Evolutionary conservation across 2,888 invertebrate genomes (phyloP).

Genomic region (Trachelus troglodyta): DNA sequence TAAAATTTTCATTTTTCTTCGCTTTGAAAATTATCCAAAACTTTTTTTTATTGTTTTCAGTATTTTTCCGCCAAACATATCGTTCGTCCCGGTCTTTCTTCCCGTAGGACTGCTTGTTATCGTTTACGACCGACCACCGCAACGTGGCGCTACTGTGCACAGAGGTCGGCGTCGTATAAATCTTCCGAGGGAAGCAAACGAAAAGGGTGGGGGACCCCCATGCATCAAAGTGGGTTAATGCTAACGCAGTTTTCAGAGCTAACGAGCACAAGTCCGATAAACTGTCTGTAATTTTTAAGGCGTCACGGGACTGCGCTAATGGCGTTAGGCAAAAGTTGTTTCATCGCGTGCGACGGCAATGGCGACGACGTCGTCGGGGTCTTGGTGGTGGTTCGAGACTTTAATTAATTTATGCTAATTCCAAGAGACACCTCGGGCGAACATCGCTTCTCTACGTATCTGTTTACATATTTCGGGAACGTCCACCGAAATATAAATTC

Average conservation of each 20-base stretch:
- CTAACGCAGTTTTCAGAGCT: constrained; percentile 33
- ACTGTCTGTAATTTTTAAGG: constrained; percentile 14
- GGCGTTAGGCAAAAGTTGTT: constrained; percentile 8
- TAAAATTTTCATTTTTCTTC: too few species aligned
- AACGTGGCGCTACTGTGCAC: not conserved
- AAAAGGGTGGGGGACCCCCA: constrained; percentile 26
- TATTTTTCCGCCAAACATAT: rapidly evolving
- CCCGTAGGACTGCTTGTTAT: not conserved
- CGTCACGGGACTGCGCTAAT: constrained; percentile 1
- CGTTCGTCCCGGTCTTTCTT: not conserved
- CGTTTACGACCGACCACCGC: not conserved
- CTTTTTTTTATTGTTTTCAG: not conserved
- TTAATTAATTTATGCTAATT: constrained; percentile 6
- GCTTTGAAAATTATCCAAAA: too few species aligned
- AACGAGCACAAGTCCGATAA: constrained; percentile 36
- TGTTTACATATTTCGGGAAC: not conserved
- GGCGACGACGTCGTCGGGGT: not conserved
- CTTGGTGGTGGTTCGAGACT: not conserved
- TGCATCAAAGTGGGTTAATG: constrained; percentile 36
- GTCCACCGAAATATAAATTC: not conserved
- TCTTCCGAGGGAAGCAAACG: not conserved
- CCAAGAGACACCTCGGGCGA: not conserved
- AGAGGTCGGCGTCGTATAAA: not conserved
- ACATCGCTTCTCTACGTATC: not conserved
- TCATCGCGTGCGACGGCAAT: not conserved